Conservation (phyloP, 2,888 invertebrate species). For the Perdita meconis region DNA sequence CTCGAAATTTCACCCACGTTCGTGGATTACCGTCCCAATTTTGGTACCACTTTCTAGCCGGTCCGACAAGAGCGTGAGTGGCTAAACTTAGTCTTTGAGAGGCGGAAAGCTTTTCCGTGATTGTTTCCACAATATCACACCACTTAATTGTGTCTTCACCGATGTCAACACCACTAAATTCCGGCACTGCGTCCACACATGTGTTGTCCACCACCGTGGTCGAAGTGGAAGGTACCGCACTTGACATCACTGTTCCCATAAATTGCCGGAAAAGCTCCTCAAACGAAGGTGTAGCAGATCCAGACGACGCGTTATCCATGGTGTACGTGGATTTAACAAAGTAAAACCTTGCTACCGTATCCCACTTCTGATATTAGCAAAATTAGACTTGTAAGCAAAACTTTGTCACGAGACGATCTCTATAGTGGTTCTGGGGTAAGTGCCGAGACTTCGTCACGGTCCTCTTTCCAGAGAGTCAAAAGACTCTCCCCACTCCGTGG, state of each 20-base stretch:
- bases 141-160: constrained; percentile 9
- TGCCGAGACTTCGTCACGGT: background rate
- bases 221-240: background rate
- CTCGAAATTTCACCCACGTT: constrained; percentile 10
- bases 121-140: constrained; percentile 12
- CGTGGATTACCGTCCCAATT: constrained; percentile 1
- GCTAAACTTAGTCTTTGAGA: constrained; percentile 6
- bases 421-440: background rate
- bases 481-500: background rate
- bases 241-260: background rate
- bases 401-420: accelerated
- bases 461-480: background rate
- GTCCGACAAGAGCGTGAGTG: background rate
- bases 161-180: constrained; percentile 9
- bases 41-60: constrained; percentile 13
- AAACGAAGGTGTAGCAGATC: background rate
- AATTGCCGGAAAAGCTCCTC: constrained; percentile 3
- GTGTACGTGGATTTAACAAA: background rate
- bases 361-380: background rate
- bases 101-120: background rate
- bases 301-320: background rate
- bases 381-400: too few species aligned
- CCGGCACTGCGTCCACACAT: background rate
- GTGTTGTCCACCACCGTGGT: background rate
- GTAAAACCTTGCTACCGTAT: background rate